phyloP scores from a whole-genome alignment of 1,140 invertebrate genomes.

The Bombus balteatus region DNA sequence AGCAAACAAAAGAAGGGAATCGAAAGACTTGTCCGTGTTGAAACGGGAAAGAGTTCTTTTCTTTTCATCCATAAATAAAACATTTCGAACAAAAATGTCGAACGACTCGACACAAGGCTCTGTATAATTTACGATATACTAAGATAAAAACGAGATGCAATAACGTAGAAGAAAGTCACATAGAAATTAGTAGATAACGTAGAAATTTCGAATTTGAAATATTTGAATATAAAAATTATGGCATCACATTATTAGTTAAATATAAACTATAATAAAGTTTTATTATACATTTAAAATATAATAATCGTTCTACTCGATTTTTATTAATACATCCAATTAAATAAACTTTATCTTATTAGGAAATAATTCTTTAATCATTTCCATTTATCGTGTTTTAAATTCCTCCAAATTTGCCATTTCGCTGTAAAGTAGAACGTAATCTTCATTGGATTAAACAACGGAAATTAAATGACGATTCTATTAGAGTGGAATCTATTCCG shows the following conservation, averaged over 20 bases:
- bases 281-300: no score
- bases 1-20: conserved; percentile 4
- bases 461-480: background rate
- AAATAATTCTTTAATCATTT: background rate
- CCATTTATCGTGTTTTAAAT: background rate
- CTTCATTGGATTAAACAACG: background rate
- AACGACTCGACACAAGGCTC: background rate
- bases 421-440: background rate
- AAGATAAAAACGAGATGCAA: background rate
- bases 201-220: background rate
- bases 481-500: conserved; percentile 24
- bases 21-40: background rate
- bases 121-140: background rate
- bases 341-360: background rate
- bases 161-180: background rate
- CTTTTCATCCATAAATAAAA: conserved; percentile 17
- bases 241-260: background rate
- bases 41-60: background rate
- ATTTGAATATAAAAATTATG: background rate
- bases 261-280: background rate
- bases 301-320: no score
- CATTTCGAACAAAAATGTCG: background rate
- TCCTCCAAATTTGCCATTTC: background rate
- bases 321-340: background rate
- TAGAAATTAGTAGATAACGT: background rate